Evolutionary conservation across 1,140 invertebrate species (phyloP).

Genomic region (Agraylea sexmaculata): DNA sequence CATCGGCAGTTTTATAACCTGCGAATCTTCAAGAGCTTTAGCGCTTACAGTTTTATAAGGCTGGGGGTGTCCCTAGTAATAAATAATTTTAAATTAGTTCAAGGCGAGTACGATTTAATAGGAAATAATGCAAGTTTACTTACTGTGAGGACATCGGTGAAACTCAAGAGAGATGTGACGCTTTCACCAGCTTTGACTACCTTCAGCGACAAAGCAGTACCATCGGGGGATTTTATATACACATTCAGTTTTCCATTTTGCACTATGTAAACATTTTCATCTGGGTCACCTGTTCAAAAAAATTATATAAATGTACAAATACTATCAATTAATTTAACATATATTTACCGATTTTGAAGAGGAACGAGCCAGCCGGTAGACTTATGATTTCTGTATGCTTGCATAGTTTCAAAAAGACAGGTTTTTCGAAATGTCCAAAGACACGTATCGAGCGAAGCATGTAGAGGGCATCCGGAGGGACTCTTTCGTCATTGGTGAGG

Average conservation of each 20-base stretch:
- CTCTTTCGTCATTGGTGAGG: conserved; percentile 65
- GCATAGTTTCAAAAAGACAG: conserved; percentile 88
- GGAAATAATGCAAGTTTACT: conserved; percentile 25
- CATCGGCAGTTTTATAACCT: conserved; percentile 85
- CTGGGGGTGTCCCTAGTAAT: conserved; percentile 79
- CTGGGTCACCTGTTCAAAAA: conserved; percentile 78
- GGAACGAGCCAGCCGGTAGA: conserved; percentile 66
- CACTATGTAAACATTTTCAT: conserved; percentile 95
- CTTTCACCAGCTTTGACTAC: conserved; percentile 87
- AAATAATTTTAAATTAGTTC: no score
- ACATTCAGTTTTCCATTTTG: conserved; percentile 89
- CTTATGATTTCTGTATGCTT: conserved; percentile 86
- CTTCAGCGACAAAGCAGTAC: conserved; percentile 72
- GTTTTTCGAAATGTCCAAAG: conserved; percentile 96
- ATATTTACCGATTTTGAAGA: conserved; percentile 78
- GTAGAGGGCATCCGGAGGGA: conserved; percentile 88
- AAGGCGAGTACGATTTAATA: no score
- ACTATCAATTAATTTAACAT: not conserved
- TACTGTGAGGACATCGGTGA: conserved; percentile 90
- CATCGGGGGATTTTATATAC: conserved; percentile 75
- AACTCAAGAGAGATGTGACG: conserved; percentile 91
- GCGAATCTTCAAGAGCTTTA: conserved; percentile 77
- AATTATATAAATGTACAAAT: no score
- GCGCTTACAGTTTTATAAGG: conserved; percentile 97
- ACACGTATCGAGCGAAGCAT: conserved; percentile 93